Evolutionary conservation across 2,888 invertebrate species (phyloP).

Genomic region (Liodrosophila aerea): DNA sequence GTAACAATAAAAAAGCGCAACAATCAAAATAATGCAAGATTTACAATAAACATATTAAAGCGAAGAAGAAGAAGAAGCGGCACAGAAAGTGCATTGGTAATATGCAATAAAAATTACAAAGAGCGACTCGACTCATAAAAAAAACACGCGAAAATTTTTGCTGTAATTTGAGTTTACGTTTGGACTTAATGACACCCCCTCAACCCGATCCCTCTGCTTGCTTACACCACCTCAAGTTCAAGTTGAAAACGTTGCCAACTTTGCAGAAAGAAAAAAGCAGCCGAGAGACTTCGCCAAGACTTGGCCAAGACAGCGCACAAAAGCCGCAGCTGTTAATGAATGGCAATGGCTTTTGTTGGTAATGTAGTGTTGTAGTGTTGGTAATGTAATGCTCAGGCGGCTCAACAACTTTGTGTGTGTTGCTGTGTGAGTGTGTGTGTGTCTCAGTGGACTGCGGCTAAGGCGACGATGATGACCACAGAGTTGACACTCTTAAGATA

Average conservation of each 20-base stretch:
- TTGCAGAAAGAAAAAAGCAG: conserved; percentile 39
- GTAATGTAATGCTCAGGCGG: conserved; percentile 58
- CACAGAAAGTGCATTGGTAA: no score
- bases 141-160: conserved; percentile 55
- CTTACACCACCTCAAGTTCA: conserved; percentile 15
- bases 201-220: neutral
- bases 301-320: conserved; percentile 43
- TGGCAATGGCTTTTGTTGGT: conserved; percentile 67
- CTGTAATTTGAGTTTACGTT: conserved; percentile 73
- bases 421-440: conserved; percentile 1
- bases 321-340: conserved; percentile 71
- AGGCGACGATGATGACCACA: conserved; percentile 47
- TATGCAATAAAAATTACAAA: neutral
- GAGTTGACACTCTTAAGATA: conserved; percentile 62
- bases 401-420: conserved; percentile 5
- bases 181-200: conserved; percentile 41
- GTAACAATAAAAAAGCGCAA: conserved; percentile 60
- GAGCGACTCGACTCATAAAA: neutral
- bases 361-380: conserved; percentile 75
- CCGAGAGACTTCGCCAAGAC: neutral
- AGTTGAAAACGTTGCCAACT: conserved; percentile 49
- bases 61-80: no score
- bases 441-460: conserved; percentile 8
- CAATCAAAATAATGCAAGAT: conserved; percentile 66
- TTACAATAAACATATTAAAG: conserved; percentile 39